Evolutionary conservation across 2,113 vertebrate genomes (phyloP).

Genomic region (Pachycephala philippinensis): DNA sequence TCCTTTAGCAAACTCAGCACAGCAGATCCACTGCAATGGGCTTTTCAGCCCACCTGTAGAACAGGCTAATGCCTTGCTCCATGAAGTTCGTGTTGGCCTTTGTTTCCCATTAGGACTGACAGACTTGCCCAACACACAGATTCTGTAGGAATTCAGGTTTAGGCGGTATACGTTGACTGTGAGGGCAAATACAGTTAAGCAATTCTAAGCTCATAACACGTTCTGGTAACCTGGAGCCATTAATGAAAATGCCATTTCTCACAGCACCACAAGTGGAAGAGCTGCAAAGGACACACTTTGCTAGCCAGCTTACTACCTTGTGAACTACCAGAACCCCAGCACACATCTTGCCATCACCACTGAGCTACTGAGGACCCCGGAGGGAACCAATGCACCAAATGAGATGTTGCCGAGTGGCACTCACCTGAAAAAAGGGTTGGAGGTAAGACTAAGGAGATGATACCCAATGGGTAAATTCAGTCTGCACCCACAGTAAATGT

Average conservation of each 20-base stretch:
- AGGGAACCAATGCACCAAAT: fast-evolving
- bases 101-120: neutral
- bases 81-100: fast-evolving
- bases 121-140: neutral
- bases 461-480: neutral
- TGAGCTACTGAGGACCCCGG: neutral
- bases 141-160: neutral
- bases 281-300: neutral
- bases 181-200: neutral
- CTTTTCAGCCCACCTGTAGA: neutral
- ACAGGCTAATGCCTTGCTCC: neutral
- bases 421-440: neutral
- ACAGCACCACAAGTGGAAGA: neutral
- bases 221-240: neutral
- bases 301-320: neutral
- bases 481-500: neutral
- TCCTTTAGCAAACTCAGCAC: neutral
- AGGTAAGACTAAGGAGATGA: neutral
- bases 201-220: neutral
- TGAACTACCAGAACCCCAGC: neutral
- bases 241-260: neutral
- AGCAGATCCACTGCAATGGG: neutral
- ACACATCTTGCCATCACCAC: neutral
- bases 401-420: neutral
- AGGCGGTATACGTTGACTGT: neutral